A percentile compares a stretch with the other conserved stretches of the same genome.
phyloP scores from a whole-genome alignment of 2,888 invertebrate species.

The Patella ulyssiponensis region DNA sequence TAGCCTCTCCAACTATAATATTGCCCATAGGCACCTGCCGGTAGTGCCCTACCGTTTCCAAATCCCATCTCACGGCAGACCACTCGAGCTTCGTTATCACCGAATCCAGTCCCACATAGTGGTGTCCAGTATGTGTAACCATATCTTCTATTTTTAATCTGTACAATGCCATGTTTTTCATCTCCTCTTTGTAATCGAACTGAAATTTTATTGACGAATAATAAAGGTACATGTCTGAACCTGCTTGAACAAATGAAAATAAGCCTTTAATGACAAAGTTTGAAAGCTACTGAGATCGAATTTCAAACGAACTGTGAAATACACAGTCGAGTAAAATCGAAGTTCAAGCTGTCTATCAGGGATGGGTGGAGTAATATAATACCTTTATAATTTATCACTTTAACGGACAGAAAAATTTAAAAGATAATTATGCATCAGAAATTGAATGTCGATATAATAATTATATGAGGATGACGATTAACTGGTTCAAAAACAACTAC shows the following conservation, averaged over 20 bases:
- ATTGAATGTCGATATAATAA: too few relatives aligned
- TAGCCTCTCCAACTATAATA: conserved; percentile 42
- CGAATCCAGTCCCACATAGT: conserved; percentile 57
- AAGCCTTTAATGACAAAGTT: background rate
- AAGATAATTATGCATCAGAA: too few relatives aligned
- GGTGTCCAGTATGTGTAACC: conserved; percentile 49
- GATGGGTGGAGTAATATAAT: too few relatives aligned
- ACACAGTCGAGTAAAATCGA: background rate
- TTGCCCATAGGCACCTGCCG: conserved; percentile 52
- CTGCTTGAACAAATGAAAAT: background rate
- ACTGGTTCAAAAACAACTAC: too few relatives aligned
- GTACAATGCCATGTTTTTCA: conserved; percentile 54
- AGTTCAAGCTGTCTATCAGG: background rate
- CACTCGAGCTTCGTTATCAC: conserved; percentile 51
- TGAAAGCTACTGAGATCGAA: background rate
- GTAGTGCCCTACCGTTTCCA: conserved; percentile 47
- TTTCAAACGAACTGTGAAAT: too few relatives aligned
- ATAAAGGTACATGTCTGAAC: background rate
- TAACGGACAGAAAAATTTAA: too few relatives aligned
- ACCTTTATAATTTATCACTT: too few relatives aligned
- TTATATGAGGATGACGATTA: too few relatives aligned
- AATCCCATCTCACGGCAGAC: conserved; percentile 52
- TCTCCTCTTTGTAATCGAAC: conserved; percentile 50
- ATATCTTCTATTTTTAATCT: conserved; percentile 46
- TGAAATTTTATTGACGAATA: conserved; percentile 29